phyloP scores from a whole-genome alignment of 2,113 vertebrate genomes.

The Callionymus lyra region DNA sequence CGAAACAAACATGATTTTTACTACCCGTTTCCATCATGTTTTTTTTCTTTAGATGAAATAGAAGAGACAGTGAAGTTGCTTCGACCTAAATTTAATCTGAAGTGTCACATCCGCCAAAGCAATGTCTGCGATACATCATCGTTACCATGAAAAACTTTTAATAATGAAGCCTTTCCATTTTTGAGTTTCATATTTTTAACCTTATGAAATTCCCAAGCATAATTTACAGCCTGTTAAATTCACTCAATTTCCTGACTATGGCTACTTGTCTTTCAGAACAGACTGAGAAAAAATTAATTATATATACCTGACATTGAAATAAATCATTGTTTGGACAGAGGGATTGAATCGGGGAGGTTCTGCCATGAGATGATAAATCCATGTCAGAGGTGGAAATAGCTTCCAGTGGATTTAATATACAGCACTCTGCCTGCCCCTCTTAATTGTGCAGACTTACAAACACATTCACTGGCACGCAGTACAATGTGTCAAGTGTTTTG shows the following conservation, averaged over 20 bases:
- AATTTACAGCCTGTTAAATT: conserved; percentile 23
- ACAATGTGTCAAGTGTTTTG: conserved; percentile 22
- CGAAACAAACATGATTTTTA: too few relatives aligned
- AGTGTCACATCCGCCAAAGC: conserved; percentile 20
- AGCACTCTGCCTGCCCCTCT: conserved; percentile 51
- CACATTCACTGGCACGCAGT: conserved; percentile 46
- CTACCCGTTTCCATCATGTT: too few relatives aligned
- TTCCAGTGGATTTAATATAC: conserved; percentile 56
- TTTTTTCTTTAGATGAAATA: too few relatives aligned
- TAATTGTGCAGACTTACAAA: conserved; percentile 45
- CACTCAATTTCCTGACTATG: conserved; percentile 26
- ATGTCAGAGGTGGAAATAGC: conserved; percentile 56
- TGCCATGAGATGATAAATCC: conserved; percentile 58
- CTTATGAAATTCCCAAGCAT: too few relatives aligned
- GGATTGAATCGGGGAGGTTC: conserved; percentile 13
- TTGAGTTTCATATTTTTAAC: conserved; percentile 14
- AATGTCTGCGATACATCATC: conserved; percentile 38
- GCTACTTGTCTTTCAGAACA: conserved; percentile 16
- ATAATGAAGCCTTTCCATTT: conserved; percentile 35
- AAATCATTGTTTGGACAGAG: conserved; percentile 54
- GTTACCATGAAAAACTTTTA: conserved; percentile 25
- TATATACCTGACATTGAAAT: conserved; percentile 34
- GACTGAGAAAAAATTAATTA: conserved; percentile 20
- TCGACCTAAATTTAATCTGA: conserved; percentile 38
- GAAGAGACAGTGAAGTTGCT: background rate